Base-by-base conservation (phyloP, 2,113 vertebrate genomes). In the Pelmatolapia mariae region DNA sequence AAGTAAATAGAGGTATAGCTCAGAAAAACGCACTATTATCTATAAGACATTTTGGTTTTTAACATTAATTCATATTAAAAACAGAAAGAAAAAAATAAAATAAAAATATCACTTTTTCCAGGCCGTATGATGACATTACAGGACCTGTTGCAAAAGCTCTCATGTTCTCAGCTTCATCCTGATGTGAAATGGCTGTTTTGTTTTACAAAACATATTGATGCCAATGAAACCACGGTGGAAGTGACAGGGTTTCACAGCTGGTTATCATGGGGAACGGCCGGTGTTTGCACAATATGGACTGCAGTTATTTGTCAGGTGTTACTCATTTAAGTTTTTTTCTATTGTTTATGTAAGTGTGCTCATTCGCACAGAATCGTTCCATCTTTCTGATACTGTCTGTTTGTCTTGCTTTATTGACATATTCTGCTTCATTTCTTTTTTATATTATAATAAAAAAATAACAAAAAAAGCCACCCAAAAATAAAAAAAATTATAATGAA, bases 241-340 rank as follows among this genome's bases (percentile, higher is more conserved):
- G 40, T 18, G 15, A 31, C 26, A n/a, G 45, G 29, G 26, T 31
- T 6, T 78, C 24, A 45, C 22, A 50, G 71, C 45, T 50, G 71
- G 1, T 78, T 31, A 50, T 6, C 71, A 50, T 2, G 3, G 4
- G 1, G 0, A 78, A 31, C 10, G 0, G 26, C 43, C 4, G 0
- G 71, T 78, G 26, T 78, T 78, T 78, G 26, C 24, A 76, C 43
- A 76, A 8, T 29, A 76, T 31, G 43, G 24, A 78, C 15, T 71
- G 38, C n/a, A 43, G n/a, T 43, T 71, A 43, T 76, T 8, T 47
- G 24, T 76, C 11, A 29, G 24, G 24, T 76, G 24, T 47, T 47
- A 76, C 68, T 73, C 24, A 73, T 10, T 71, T 4, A 26, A 18
- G 9, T 26, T 29, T 76, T 63, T 76, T 47, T 29, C n/a, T 40